Percentiles rank a stretch among this genome's conserved stretches.
Evolutionary conservation across 2,113 vertebrate genomes (phyloP).

Genomic region (Megatriorchis doriae): DNA sequence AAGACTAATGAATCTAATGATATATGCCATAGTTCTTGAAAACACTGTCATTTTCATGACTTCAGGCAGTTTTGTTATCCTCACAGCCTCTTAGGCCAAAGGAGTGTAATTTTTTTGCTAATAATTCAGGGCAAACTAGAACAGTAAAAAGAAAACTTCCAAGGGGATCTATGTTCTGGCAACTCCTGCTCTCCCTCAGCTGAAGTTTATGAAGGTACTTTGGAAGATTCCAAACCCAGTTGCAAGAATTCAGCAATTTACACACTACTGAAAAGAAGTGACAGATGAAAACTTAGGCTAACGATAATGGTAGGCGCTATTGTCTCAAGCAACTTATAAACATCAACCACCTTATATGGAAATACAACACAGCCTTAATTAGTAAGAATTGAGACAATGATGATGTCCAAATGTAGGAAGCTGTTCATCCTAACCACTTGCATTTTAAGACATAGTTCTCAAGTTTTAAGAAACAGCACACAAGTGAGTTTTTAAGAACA

Average conservation of each 20-base stretch:
- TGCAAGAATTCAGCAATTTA: background rate
- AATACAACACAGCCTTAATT: background rate
- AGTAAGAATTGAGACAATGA: background rate
- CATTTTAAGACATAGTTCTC: background rate
- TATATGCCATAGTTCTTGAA: background rate
- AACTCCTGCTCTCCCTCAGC: background rate
- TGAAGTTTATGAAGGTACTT: background rate
- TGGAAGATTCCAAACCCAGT: background rate
- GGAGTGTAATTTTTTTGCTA: background rate
- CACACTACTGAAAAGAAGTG: background rate
- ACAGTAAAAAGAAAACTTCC: background rate
- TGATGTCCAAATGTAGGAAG: background rate
- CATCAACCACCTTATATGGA: background rate
- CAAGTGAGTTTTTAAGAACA: background rate
- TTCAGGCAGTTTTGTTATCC: background rate
- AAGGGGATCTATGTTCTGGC: background rate
- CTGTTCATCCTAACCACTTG: background rate
- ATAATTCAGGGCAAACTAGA: background rate
- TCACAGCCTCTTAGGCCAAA: background rate
- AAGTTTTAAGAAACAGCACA: background rate
- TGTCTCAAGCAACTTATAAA: background rate
- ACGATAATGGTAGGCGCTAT: background rate
- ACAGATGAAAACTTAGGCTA: background rate
- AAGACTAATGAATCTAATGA: background rate
- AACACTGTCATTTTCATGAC: background rate